Conservation (phyloP, 2,797 vertebrate species). For the Darevskia mixta region DNA sequence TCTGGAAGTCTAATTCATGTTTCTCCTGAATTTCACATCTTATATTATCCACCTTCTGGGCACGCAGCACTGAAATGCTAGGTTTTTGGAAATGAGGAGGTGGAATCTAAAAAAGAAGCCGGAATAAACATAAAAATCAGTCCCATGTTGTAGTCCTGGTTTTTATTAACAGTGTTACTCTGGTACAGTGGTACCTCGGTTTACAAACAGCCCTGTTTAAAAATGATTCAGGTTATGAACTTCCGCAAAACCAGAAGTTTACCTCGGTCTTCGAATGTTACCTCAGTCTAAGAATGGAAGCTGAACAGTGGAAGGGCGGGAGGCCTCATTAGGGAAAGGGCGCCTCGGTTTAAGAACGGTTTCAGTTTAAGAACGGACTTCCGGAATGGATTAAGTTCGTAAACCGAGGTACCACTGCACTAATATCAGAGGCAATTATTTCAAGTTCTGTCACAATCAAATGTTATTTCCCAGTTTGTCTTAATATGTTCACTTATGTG, state of each 20-base stretch:
- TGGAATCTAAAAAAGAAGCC: constrained; percentile 73
- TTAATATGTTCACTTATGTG: background rate
- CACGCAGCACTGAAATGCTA: constrained; percentile 45
- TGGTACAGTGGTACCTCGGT: too few relatives aligned
- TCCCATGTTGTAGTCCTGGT: background rate
- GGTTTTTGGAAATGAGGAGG: constrained; percentile 69
- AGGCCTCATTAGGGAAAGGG: too few relatives aligned
- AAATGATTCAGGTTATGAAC: too few relatives aligned
- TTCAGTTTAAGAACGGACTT: too few relatives aligned
- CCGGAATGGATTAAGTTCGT: too few relatives aligned
- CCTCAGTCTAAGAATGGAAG: too few relatives aligned
- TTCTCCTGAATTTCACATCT: constrained; percentile 71
- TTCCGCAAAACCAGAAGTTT: too few relatives aligned
- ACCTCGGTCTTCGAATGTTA: too few relatives aligned
- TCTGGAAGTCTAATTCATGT: constrained; percentile 74
- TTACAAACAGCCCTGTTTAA: too few relatives aligned
- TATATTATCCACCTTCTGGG: constrained; percentile 56
- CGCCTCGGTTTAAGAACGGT: too few relatives aligned
- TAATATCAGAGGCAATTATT: background rate
- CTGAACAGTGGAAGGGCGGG: too few relatives aligned
- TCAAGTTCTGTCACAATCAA: background rate
- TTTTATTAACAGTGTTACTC: background rate
- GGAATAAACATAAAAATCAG: background rate
- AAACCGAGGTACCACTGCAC: too few relatives aligned
- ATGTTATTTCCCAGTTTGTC: background rate